phyloP scores from a whole-genome alignment of 2,888 invertebrate species.

The Phasia obesa region DNA sequence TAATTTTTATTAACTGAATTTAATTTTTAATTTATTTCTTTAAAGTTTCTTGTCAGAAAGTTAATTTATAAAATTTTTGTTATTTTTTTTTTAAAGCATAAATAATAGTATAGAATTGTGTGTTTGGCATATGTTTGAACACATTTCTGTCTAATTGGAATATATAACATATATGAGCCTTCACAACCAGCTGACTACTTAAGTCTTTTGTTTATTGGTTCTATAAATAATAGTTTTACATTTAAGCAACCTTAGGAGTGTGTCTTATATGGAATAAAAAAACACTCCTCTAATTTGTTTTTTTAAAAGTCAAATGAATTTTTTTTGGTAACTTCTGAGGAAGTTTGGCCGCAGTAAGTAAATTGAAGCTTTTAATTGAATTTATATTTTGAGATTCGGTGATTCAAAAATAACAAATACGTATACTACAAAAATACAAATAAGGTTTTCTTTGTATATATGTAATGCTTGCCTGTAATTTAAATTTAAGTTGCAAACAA shows the following conservation, averaged over 20 bases:
- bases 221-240: neutral
- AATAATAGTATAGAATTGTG: constrained; percentile 15
- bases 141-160: constrained; percentile 28
- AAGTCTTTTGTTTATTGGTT: constrained; percentile 9
- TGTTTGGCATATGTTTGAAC: neutral
- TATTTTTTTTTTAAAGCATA: constrained; percentile 1
- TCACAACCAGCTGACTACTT: constrained; percentile 21
- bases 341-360: constrained; percentile 4
- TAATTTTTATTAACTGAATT: no score
- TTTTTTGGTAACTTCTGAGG: constrained; percentile 13
- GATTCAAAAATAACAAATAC: no score
- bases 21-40: no score
- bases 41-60: no score
- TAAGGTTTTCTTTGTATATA: no score
- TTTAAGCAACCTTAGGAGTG: constrained; percentile 12
- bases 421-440: no score
- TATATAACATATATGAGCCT: constrained; percentile 9
- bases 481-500: no score
- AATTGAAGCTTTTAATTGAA: constrained; percentile 30
- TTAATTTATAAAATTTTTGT: no score
- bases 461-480: neutral
- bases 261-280: constrained; percentile 23
- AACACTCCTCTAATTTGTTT: constrained; percentile 46
- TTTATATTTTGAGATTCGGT: no score
- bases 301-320: constrained; percentile 1